Evolutionary conservation across 1,140 invertebrate genomes (phyloP).

Genomic region (Drosophila melanica): DNA sequence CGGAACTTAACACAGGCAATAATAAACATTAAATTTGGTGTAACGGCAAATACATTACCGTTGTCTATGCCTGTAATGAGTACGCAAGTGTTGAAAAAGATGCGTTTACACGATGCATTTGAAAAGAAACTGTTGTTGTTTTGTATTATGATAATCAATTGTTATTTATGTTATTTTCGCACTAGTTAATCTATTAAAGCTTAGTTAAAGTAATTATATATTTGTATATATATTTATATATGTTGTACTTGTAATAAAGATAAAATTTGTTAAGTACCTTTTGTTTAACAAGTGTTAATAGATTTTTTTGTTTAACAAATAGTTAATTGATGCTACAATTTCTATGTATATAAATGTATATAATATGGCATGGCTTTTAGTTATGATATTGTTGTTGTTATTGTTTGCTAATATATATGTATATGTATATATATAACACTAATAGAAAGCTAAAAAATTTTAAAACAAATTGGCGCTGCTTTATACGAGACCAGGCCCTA

Average conservation of each 20-base stretch:
- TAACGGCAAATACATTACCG: constrained; percentile 3
- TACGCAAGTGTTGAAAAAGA: constrained; percentile 5
- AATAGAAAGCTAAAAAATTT: constrained; percentile 59
- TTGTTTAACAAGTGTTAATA: constrained; percentile 75
- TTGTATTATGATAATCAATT: constrained; percentile 30
- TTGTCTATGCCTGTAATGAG: not conserved
- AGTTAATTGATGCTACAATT: constrained; percentile 45
- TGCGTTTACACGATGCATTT: not conserved
- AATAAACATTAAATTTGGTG: constrained; percentile 1
- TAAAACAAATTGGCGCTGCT: constrained; percentile 34
- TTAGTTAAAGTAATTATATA: constrained; percentile 69
- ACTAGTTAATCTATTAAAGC: constrained; percentile 78
- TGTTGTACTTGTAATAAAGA: constrained; percentile 72
- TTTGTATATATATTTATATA: constrained; percentile 31
- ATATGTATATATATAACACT: constrained; percentile 29
- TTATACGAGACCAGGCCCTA: constrained; percentile 13
- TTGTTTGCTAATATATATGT: constrained; percentile 12
- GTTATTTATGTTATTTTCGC: constrained; percentile 38
- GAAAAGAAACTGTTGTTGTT: not conserved
- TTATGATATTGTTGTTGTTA: constrained; percentile 59
- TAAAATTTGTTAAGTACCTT: constrained; percentile 79
- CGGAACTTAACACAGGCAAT: not conserved
- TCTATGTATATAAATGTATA: constrained; percentile 38
- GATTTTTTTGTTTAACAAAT: constrained; percentile 37
- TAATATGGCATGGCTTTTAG: constrained; percentile 73